Base-by-base conservation (phyloP, 2,888 invertebrate genomes). In the Agriopis aurantiaria region DNA sequence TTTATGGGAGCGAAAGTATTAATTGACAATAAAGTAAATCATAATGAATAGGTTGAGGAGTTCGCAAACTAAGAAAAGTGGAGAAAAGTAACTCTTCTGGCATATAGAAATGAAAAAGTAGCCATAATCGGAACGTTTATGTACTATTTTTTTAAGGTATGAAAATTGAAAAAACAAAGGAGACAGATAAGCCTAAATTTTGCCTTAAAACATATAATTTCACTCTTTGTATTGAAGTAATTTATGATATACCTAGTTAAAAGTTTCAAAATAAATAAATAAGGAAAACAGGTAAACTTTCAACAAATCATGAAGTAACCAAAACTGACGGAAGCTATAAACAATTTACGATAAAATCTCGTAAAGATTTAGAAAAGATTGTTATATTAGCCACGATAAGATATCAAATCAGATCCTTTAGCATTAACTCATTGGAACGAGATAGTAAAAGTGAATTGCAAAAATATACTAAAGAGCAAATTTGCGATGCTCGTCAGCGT, bases 371-470 rank as follows among this genome's bases (percentile, higher is more conserved):
- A 45, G 7, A 45, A 11, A 23, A 43, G 48, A 55, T 60, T 65
- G 52, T 57, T 67, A 64, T 64, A 62, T 57, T 61, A 23, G 57
- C 11, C 10, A 56, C 33, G 69, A 74, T 74, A 64, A 71, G 71
- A 71, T 71, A 67, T 40, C 57, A 11, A 63, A 66, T 46, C 10
- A 23, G 48, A 41, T 64, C 58, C 33, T 9, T 23, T 23, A 23
- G 48, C 11, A 23, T 8, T 53, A 49, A 51, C 33, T 46, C 23
- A 53, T 33, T 11, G n/a, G 52, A 53, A 33, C 5, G 33, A 52
- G 11, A 23, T 41, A 41, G 10, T 40, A 9, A 41, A 41, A 56
- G 10, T 14, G 43, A 17, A 43, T 8, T 12, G 14, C 57, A 45
- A 55, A 40, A 40, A 55, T 8, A 40, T 12, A 0, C 8, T 3